phyloP scores from a whole-genome alignment of 2,888 invertebrate species.

The Cancer borealis region DNA sequence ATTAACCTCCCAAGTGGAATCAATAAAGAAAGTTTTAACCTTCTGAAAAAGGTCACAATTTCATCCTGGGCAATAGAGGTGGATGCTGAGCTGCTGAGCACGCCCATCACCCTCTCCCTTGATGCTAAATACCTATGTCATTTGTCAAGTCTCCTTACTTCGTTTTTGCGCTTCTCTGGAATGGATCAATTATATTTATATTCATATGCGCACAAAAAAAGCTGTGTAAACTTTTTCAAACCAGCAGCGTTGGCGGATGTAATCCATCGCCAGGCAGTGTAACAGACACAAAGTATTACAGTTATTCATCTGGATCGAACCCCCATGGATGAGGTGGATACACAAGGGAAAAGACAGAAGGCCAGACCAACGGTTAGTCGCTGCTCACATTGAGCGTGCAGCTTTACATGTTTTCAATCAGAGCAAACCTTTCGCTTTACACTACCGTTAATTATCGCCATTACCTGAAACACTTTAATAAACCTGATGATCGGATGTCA shows the following conservation, averaged over 20 bases:
- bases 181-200: neutral
- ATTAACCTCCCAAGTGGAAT: too few species aligned
- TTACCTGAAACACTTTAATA: neutral
- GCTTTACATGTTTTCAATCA: slow-evolving; percentile 13
- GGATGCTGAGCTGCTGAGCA: too few species aligned
- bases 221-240: neutral
- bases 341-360: neutral
- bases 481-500: neutral
- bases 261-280: neutral
- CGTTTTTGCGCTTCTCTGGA: neutral
- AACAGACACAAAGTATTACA: neutral
- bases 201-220: neutral
- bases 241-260: neutral
- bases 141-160: neutral
- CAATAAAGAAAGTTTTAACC: too few species aligned
- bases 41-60: too few species aligned
- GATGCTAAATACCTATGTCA: neutral
- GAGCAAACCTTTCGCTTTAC: neutral
- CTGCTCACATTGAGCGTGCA: neutral
- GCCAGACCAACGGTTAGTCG: neutral
- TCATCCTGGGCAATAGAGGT: too few species aligned
- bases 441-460: neutral
- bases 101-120: neutral
- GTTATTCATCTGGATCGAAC: neutral
- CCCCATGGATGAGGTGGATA: neutral